A percentile compares a stretch with the other conserved stretches of the same genome.
Conservation (phyloP, 2,113 vertebrate species). For the Cacatua alba region DNA sequence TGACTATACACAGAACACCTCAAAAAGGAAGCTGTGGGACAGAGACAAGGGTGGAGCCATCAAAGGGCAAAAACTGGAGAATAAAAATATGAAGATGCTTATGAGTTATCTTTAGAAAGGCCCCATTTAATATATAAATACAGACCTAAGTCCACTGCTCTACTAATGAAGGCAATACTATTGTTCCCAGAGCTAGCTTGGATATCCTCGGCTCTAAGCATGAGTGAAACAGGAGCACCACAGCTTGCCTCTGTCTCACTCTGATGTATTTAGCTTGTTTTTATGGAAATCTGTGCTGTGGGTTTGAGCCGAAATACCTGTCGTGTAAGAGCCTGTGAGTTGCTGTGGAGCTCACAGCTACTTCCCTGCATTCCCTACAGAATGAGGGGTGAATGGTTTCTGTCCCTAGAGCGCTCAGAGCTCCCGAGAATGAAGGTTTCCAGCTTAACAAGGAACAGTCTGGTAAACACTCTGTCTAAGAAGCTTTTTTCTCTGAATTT, state of each 20-base stretch:
- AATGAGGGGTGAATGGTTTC: not conserved
- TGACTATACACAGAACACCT: conserved; percentile 63
- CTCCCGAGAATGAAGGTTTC: not conserved
- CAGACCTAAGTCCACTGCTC: not conserved
- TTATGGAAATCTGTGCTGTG: not conserved
- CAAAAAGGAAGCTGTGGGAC: conserved; percentile 73
- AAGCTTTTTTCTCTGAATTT: not conserved
- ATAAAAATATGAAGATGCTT: conserved; percentile 75
- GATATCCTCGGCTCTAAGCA: not conserved
- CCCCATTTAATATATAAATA: not conserved
- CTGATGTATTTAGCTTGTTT: not conserved
- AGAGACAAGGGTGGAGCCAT: conserved; percentile 66
- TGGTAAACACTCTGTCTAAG: not conserved
- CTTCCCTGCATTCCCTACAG: not conserved
- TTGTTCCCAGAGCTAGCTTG: not conserved
- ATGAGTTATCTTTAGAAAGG: not conserved
- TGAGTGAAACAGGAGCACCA: not conserved
- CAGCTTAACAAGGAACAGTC: not conserved
- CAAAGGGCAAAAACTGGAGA: conserved; percentile 69
- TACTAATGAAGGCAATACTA: accelerated
- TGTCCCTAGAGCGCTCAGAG: not conserved
- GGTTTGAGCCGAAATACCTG: not conserved
- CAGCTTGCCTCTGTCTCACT: not conserved
- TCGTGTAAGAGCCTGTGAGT: not conserved
- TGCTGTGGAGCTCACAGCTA: not conserved